Conservation (phyloP, 2,797 vertebrate genomes). For the Lepilemur septentrionalis region DNA sequence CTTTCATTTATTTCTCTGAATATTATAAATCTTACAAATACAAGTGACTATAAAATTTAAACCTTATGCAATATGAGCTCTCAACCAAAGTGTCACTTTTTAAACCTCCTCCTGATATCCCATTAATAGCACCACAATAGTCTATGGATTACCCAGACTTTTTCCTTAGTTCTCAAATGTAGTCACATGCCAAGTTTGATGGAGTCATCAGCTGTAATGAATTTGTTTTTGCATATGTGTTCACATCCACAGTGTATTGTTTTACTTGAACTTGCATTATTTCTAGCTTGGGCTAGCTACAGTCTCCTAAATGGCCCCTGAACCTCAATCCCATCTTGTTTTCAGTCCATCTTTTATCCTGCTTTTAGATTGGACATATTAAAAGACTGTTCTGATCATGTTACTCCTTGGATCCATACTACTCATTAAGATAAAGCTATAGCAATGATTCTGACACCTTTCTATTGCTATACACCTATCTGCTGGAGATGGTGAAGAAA, state of each 20-base stretch:
- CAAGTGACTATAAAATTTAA: neutral
- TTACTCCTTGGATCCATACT: neutral
- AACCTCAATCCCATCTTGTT: neutral
- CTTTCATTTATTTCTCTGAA: neutral
- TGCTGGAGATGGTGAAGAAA: neutral
- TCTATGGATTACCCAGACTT: neutral
- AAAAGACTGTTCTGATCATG: neutral
- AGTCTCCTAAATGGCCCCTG: neutral
- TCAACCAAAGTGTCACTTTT: neutral
- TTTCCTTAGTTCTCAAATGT: neutral
- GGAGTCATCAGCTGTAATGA: neutral
- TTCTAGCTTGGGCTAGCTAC: neutral
- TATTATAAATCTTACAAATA: neutral
- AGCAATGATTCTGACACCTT: neutral
- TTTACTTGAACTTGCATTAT: neutral
- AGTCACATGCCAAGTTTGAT: neutral
- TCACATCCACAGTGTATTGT: neutral
- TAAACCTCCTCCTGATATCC: neutral
- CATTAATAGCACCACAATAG: neutral
- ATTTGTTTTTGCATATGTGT: neutral
- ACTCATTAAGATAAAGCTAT: neutral
- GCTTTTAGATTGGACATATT: neutral
- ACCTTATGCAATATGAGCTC: neutral
- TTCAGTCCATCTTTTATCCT: neutral
- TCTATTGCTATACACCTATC: neutral